Conservation (phyloP, 2,113 vertebrate species). For the Carettochelys insculpta region DNA sequence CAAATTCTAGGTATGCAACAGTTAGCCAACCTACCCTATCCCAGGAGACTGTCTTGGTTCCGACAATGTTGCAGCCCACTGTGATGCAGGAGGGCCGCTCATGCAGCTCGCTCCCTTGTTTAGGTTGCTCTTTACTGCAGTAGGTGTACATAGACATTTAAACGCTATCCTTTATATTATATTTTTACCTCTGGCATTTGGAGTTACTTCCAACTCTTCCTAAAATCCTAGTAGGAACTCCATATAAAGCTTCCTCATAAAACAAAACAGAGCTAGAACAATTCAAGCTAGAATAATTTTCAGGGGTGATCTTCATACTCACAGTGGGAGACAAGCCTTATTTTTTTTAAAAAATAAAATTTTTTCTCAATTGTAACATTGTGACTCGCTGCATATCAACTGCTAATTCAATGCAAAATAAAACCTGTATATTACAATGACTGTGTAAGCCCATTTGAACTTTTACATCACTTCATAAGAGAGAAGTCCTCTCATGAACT, state of each 20-base stretch:
- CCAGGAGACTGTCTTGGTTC: too few species aligned
- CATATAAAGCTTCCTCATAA: neutral
- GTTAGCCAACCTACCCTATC: too few species aligned
- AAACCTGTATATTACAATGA: neutral
- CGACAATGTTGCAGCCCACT: too few species aligned
- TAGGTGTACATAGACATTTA: neutral
- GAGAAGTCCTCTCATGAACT: neutral
- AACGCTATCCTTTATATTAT: neutral
- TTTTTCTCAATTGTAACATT: neutral
- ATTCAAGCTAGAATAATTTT: slow-evolving; percentile 34
- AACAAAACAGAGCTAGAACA: neutral
- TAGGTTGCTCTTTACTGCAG: too few species aligned
- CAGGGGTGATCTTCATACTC: neutral
- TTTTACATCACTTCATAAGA: neutral
- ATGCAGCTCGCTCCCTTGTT: too few species aligned
- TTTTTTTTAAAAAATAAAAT: neutral
- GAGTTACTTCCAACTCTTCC: neutral
- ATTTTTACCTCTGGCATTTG: neutral
- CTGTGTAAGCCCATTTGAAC: neutral
- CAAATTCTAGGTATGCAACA: too few species aligned
- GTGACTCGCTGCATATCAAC: neutral
- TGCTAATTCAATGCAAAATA: neutral
- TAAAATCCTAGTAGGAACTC: neutral
- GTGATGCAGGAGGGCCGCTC: too few species aligned
- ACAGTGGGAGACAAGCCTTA: neutral